These are phyloP conservation scores for Escarpia spicata DNA, from an alignment of 2,888 invertebrate genomes.

Conservation along the genomic window DNA sequence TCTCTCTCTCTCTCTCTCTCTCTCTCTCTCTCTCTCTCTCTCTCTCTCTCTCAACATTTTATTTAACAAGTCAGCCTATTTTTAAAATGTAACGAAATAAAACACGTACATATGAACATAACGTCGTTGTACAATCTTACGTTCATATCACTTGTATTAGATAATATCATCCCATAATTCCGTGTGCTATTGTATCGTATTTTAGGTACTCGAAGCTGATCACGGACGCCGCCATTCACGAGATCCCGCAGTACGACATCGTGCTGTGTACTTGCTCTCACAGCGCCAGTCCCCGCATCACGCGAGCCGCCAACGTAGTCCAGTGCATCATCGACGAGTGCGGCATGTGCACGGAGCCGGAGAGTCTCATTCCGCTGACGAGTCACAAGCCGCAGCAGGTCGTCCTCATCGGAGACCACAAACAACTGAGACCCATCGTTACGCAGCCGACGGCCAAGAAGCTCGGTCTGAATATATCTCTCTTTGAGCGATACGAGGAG, in stretches of 20 bases:
- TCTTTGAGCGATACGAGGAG: constrained; percentile 49
- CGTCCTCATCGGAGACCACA: constrained; percentile 59
- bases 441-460: constrained; percentile 45
- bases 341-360: constrained; percentile 57
- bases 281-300: constrained; percentile 30
- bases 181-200: neutral
- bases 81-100: too few relatives aligned
- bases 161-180: neutral
- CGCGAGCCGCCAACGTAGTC: constrained; percentile 28
- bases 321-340: constrained; percentile 61
- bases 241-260: constrained; percentile 36
- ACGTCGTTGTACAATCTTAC: too few relatives aligned
- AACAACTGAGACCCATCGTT: constrained; percentile 58
- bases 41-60: too few relatives aligned
- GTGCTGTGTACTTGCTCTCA: constrained; percentile 39
- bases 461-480: constrained; percentile 50
- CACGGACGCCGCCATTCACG: constrained; percentile 30
- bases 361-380: constrained; percentile 60
- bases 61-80: too few relatives aligned
- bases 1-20: too few relatives aligned
- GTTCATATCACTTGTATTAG: too few relatives aligned
- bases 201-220: constrained; percentile 30
- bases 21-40: too few relatives aligned
- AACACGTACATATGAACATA: too few relatives aligned
- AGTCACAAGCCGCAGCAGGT: constrained; percentile 47